Base-by-base conservation (phyloP, 2,113 vertebrate genomes). In the Dasyurus viverrinus region DNA sequence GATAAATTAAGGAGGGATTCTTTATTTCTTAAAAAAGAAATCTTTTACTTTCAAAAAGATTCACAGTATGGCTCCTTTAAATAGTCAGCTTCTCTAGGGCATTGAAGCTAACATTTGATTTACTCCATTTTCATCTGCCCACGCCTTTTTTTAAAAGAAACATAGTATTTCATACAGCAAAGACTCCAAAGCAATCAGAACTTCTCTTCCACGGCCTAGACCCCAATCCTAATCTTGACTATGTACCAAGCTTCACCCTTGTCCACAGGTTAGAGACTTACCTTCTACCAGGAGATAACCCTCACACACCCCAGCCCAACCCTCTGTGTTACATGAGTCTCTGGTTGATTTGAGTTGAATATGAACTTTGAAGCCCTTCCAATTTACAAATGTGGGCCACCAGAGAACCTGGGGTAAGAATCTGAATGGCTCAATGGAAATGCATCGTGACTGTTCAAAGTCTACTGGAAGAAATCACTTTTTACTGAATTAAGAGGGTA, bases 401-500 rank as follows among this genome's bases (percentile, higher is more conserved):
- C 54, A 92, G 9, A 94, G 93, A 19, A 90, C n/a, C 7, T 19
- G n/a, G 68, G n/a, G 36, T 23, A 8, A 42, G 47, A 46, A 52
- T 53, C 92, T 8, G 19, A 84, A 68, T 97, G 94, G 96, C 95
- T 97, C 97, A 97, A 53, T 94, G 93, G 54, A 94, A 95, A 97
- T 52, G 91, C 55, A 92, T 94, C 90, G 8, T 54, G 0, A 2
- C 50, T 94, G 92, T 76, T 96, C 60, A 89, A 92, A 90, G 93
- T 91, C 23, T 91, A 46, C 94, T 96, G 91, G 95, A 97, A 97
- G 96, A 93, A 92, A 95, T 96, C 97, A 97, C 97, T 96, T 48
- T 54, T 94, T 97, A 97, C 93, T 97, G 97, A 98, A 96, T 98
- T 94, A 98, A 94, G 93, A 96, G 96, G 97, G 96, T 97, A 97